A percentile compares a stretch with the other conserved stretches of the same genome.
phyloP scores from a whole-genome alignment of 2,113 vertebrate species.

The Psammodynastes pulverulentus region DNA sequence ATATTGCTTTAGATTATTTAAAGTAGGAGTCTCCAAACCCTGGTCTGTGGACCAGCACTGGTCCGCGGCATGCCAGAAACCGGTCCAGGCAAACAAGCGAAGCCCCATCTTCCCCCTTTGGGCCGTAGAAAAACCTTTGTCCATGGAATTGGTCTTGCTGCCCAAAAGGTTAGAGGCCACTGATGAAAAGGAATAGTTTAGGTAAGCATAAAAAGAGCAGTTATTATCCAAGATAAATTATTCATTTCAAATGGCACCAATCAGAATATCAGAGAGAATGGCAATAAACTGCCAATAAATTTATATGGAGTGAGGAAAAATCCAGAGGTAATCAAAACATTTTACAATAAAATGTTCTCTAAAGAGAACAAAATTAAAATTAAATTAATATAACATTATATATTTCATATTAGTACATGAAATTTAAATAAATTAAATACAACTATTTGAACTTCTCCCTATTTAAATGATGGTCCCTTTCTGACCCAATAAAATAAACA shows the following conservation, averaged over 20 bases:
- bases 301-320: background rate
- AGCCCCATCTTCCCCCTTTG: background rate
- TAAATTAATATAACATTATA: background rate
- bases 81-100: background rate
- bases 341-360: background rate
- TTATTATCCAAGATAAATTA: background rate
- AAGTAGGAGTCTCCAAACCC: background rate
- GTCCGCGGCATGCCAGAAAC: background rate
- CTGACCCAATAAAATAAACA: background rate
- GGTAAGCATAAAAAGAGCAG: background rate
- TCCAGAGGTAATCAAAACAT: background rate
- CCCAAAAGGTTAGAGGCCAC: background rate
- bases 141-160: background rate
- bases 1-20: background rate
- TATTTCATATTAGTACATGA: background rate
- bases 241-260: background rate
- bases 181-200: background rate
- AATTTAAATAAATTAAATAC: background rate
- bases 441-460: background rate
- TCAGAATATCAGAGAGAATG: background rate
- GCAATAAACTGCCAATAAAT: background rate
- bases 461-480: background rate
- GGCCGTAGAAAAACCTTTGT: background rate
- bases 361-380: background rate
- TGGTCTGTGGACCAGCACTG: background rate